Conservation (phyloP, 1,140 invertebrate genomes). For the Parasteatoda tepidariorum region DNA sequence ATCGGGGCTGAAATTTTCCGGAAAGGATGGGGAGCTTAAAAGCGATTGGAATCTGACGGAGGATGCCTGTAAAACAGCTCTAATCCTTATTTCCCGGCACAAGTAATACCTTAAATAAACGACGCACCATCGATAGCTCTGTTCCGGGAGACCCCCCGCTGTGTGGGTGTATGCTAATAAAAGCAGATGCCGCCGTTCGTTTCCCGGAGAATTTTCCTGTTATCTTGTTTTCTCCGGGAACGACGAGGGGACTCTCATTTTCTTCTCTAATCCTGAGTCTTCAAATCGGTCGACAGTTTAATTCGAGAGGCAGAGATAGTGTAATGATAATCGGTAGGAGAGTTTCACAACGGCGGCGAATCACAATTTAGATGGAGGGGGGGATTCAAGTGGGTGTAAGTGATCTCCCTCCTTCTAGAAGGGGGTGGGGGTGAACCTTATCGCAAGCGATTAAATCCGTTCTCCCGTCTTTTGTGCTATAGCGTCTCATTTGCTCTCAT, state of each 20-base stretch:
- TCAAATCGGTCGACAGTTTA: slow-evolving; percentile 55
- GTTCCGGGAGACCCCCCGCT: not conserved
- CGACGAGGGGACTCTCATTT: slow-evolving; percentile 31
- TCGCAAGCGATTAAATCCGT: slow-evolving; percentile 54
- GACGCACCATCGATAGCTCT: not conserved
- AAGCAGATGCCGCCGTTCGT: not conserved
- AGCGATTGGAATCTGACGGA: slow-evolving; percentile 48
- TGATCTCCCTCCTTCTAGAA: not conserved
- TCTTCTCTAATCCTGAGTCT: slow-evolving; percentile 48
- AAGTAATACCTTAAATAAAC: slow-evolving; percentile 57
- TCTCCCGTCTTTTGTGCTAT: slow-evolving; percentile 22
- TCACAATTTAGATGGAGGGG: slow-evolving; percentile 27
- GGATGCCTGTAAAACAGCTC: not conserved
- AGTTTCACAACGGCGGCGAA: slow-evolving; percentile 10
- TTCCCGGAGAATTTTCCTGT: slow-evolving; percentile 16
- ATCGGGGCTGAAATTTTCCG: not conserved
- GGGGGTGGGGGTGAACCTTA: not conserved
- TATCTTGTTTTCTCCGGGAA: slow-evolving; percentile 40
- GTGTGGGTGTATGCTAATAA: slow-evolving; percentile 42
- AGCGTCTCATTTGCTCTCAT: slow-evolving; percentile 45
- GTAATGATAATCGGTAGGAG: slow-evolving; percentile 48
- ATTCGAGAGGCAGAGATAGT: slow-evolving; percentile 49
- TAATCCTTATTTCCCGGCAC: not conserved
- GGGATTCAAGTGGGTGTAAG: not conserved
- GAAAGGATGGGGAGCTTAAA: slow-evolving; percentile 13